Evolutionary conservation across 2,888 invertebrate species (phyloP), one percentile per base, ranked within the genome.

Genomic region (Alloscopus bannaensis): DNA sequence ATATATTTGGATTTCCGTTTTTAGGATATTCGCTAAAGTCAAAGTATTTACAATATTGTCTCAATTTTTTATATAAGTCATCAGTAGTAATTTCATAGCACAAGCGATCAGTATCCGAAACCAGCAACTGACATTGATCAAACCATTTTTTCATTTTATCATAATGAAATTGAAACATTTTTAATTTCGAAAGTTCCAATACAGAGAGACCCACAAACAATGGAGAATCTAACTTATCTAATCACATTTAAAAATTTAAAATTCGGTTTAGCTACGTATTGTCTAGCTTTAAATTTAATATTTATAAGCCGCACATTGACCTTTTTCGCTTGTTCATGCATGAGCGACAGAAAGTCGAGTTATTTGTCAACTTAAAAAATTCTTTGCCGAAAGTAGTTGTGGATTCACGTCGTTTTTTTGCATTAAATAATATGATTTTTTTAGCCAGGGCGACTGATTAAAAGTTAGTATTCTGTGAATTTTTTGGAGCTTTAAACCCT

Each of bases 21-120:
- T 3, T 3, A n/a, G 75, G 71, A 52, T 81, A 83, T 45, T 82
- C 68, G 3, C 47, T 45, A 20, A 73, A 70, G n/a, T 83, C 83
- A 69, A 81, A 83, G 16, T 50, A 26, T 6, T 66, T 3, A n/a
- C 29, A 40, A 6, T 68, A 3, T 6, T 20, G 16, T 4, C 64
- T 3, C 36, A 81, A 29, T 2, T 72, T 64, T 20, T 50, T 42
- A n/a, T 75, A 75, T 0, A 84, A 22, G 31, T 81, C 66, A n/a
- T 42, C 16, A 4, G 55, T 70, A 2, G 16, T 13, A 8, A 79
- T 81, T 13, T 75, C 22, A 16, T 77, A 81, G 47, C 52, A 83
- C 1, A 86, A 72, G 1, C 68, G 57, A n/a, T 80, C 80, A n/a
- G 52, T 50, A 69, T 80, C 80, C 0, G 52, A 55, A 1, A 50